These are phyloP conservation scores for Clepsis dumicolana DNA, from an alignment of 2,888 invertebrate genomes.

Conservation along the genomic window DNA sequence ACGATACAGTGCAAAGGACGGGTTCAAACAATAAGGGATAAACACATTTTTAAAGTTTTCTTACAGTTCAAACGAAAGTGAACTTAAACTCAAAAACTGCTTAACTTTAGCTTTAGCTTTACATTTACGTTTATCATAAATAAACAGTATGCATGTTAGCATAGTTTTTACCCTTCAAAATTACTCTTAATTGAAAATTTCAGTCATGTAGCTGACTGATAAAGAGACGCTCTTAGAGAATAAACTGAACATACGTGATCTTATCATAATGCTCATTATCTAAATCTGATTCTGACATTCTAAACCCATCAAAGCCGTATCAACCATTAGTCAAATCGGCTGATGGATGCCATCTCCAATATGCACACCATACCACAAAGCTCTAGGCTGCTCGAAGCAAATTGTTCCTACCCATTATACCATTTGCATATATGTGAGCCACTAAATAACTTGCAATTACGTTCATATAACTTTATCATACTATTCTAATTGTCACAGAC, in stretches of 20 bases:
- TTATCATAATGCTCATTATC: too few relatives aligned
- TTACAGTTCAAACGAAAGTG: too few relatives aligned
- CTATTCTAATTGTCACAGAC: neutral
- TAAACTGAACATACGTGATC: too few relatives aligned
- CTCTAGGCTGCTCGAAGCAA: conserved; percentile 22
- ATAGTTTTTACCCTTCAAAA: too few relatives aligned
- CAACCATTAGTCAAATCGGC: conserved; percentile 13
- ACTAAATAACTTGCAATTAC: neutral
- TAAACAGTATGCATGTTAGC: too few relatives aligned
- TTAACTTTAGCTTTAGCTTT: too few relatives aligned
- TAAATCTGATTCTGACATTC: neutral
- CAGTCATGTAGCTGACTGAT: too few relatives aligned
- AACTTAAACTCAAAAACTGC: too few relatives aligned
- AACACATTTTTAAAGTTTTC: neutral
- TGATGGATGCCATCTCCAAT: conserved; percentile 10
- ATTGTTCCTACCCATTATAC: conserved; percentile 30
- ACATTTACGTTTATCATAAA: too few relatives aligned
- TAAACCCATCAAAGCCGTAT: conserved; percentile 15
- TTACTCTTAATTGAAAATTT: too few relatives aligned
- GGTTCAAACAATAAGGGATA: neutral
- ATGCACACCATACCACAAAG: conserved; percentile 23
- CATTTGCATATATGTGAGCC: conserved; percentile 32
- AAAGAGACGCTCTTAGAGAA: too few relatives aligned
- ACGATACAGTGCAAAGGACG: too few relatives aligned
- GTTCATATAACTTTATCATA: neutral